A percentile compares a stretch with the other conserved stretches of the same genome.
Conservation (phyloP, 2,797 vertebrate species). For the Varecia variegata region DNA sequence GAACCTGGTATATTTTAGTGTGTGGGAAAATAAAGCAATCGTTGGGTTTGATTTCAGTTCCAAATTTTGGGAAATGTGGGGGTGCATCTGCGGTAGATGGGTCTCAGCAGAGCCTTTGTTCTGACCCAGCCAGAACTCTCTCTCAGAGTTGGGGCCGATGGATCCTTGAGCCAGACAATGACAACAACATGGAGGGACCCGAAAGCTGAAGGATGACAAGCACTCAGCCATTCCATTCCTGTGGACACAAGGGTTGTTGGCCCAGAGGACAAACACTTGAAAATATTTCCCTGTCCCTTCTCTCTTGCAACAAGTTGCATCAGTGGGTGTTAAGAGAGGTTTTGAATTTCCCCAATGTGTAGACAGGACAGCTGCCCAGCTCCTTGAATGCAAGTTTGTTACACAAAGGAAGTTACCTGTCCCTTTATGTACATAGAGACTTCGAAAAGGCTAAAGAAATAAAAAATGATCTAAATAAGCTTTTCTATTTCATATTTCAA, state of each 20-base stretch:
- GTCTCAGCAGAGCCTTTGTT: not conserved
- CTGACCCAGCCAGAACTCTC: not conserved
- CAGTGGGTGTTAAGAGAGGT: fast-evolving
- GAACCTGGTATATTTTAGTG: not conserved
- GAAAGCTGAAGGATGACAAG: not conserved
- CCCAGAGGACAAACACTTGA: not conserved
- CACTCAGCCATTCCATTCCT: not conserved
- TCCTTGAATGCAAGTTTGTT: not conserved
- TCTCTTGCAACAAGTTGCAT: not conserved
- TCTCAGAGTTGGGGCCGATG: too few species aligned
- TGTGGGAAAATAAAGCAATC: not conserved
- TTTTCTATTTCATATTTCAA: not conserved
- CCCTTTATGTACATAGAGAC: not conserved
- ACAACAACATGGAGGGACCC: too few species aligned
- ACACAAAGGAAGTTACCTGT: not conserved
- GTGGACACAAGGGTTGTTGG: not conserved
- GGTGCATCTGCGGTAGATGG: not conserved
- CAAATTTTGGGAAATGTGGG: not conserved
- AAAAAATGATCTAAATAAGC: not conserved
- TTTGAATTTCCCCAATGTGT: not conserved
- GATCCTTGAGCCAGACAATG: not conserved
- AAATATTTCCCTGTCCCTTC: not conserved
- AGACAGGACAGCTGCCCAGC: not conserved
- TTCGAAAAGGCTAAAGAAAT: not conserved
- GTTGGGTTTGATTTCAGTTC: not conserved